phyloP scores from a whole-genome alignment of 2,888 invertebrate genomes.

The Lasioglossum morio region DNA sequence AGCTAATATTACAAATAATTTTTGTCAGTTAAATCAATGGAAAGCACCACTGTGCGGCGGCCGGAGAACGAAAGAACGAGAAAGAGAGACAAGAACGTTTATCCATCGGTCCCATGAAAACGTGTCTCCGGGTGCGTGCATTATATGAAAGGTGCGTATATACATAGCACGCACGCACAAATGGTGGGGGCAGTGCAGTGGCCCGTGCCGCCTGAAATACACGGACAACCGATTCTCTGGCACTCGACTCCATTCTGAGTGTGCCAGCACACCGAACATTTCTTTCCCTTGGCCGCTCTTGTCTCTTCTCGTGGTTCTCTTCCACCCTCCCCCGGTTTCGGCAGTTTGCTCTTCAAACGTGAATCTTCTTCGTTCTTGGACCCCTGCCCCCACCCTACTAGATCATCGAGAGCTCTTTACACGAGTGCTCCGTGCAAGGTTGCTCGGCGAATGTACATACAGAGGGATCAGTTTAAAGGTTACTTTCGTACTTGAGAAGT shows the following conservation, averaged over 20 bases:
- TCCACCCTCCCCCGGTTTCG: conserved; percentile 6
- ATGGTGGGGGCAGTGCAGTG: conserved; percentile 71
- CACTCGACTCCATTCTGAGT: conserved; percentile 67
- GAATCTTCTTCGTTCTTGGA: conserved; percentile 11
- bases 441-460: not conserved
- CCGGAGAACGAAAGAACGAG: not conserved
- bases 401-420: not conserved
- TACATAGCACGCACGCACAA: conserved; percentile 58
- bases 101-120: conserved; percentile 55
- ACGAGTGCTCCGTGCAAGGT: not conserved
- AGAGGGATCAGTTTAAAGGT: not conserved
- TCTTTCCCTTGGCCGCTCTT: conserved; percentile 10
- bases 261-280: conserved; percentile 56
- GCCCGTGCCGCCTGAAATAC: conserved; percentile 75
- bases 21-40: no score
- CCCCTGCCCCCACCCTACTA: not conserved
- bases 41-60: no score
- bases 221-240: conserved; percentile 68
- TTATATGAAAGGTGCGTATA: conserved; percentile 65
- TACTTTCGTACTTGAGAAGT: not conserved
- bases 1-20: no score
- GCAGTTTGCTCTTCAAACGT: conserved; percentile 41
- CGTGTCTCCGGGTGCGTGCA: conserved; percentile 50
- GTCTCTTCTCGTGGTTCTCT: not conserved
- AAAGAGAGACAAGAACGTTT: conserved; percentile 27